Evolutionary conservation across 2,888 invertebrate species (phyloP), one percentile per base, ranked within the genome.

Genomic region (Caradrina clavipalpis): DNA sequence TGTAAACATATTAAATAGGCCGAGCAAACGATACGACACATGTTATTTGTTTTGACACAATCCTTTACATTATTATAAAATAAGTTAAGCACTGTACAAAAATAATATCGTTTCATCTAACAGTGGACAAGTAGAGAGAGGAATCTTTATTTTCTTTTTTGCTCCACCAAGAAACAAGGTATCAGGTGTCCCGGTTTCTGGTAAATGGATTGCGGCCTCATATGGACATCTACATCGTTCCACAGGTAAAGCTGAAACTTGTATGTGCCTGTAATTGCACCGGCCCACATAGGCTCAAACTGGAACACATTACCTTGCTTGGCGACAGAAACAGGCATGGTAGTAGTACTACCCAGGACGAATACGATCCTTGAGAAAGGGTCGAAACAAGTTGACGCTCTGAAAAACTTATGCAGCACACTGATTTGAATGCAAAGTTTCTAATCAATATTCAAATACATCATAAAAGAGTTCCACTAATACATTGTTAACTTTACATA

Each of bases 1-100:
- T 81, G 83, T 80, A 62, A 71, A 69, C 61, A 69, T 35, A 61
- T 61, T 76, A 82, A 75, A 76, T 84, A 82, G 82, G 83, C 68
- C 73, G 50, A 78, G 65, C 68, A 65, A 75, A 65, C 75, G 65
- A 80, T 76, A 74, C 56, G 69, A 69, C 76, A 79, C 57, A 71
- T 76, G 72, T 78, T 79, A 62, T 76, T 83, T 84, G 73, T 74
- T 71, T 76, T 80, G 71, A 75, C 71, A 61, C 74, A 71, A 75
- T 73, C 57, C 67, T 55, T 58, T 26, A 47, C 66, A 66, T 59
- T 73, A 64, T 49, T 61, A 19, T 49, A 69, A 72, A 71, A 73
- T 26, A 69, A 71, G 45, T 35, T 50, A 31, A 62, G 15, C 49
- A 66, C 26, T 69, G 7, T 49, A 50, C 39, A 39, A 39, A 39